Evolutionary conservation across 1,140 invertebrate species (phyloP).

Genomic region (Wiebesia pumilae): DNA sequence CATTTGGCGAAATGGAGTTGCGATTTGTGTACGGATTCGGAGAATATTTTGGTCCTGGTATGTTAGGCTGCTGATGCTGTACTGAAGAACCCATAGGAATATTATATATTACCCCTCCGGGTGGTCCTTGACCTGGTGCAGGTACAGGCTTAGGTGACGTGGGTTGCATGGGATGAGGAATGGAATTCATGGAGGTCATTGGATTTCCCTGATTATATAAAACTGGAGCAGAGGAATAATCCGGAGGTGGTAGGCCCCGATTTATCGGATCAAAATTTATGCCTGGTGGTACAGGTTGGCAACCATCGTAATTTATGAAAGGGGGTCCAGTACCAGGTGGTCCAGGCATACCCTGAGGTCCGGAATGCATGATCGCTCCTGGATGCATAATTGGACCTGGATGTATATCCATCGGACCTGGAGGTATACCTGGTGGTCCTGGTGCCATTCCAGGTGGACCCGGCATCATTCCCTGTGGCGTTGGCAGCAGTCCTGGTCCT

Average conservation of each 20-base stretch:
- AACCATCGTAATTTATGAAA: conserved; percentile 39
- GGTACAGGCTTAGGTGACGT: conserved; percentile 68
- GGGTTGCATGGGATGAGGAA: conserved; percentile 11
- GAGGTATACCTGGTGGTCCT: neutral
- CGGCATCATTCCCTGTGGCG: conserved; percentile 39
- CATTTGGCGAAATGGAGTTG: neutral
- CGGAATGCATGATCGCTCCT: conserved; percentile 1
- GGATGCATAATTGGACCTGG: conserved; percentile 7
- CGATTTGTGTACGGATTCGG: neutral
- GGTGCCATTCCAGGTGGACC: conserved; percentile 18
- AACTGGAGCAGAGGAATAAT: conserved; percentile 62
- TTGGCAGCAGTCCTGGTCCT: conserved; percentile 16
- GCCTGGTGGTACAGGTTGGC: conserved; percentile 54
- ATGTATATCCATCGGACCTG: conserved; percentile 7
- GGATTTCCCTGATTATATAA: conserved; percentile 64
- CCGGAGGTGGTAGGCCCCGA: conserved; percentile 50
- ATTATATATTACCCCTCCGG: neutral
- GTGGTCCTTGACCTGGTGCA: conserved; percentile 52
- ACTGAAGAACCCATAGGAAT: neutral
- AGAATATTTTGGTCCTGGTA: conserved; percentile 35
- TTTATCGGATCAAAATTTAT: conserved; percentile 63
- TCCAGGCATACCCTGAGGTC: neutral
- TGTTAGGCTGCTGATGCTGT: neutral
- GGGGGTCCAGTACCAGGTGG: neutral
- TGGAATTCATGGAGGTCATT: conserved; percentile 7